A percentile compares a stretch with the other conserved stretches of the same genome.
Conservation (phyloP, 2,113 vertebrate species). For the Neodon shergylaensis region DNA sequence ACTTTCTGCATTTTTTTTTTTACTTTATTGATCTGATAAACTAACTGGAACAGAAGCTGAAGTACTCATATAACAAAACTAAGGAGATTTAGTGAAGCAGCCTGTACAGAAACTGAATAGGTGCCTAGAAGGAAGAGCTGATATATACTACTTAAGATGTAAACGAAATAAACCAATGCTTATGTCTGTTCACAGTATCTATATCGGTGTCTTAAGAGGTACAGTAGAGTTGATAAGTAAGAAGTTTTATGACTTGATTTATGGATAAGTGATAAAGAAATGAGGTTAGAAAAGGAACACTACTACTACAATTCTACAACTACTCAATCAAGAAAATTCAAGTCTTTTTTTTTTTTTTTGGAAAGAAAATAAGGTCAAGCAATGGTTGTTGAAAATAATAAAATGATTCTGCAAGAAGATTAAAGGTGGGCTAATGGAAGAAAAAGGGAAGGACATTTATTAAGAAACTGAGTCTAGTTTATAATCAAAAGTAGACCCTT, state of each 20-base stretch:
- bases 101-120: not conserved
- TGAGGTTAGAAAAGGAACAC: not conserved
- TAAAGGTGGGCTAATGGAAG: not conserved
- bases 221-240: not conserved
- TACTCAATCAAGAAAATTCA: not conserved
- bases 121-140: not conserved
- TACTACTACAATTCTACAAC: not conserved
- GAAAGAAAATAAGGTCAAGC: not conserved
- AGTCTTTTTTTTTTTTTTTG: not conserved
- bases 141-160: not conserved
- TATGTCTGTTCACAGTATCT: not conserved
- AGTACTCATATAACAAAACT: constrained; percentile 47
- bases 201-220: not conserved
- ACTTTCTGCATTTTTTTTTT: constrained; percentile 78
- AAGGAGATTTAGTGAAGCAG: not conserved
- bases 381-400: not conserved
- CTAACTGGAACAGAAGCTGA: constrained; percentile 75
- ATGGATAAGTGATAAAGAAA: not conserved
- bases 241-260: not conserved
- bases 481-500: not conserved
- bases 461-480: not conserved
- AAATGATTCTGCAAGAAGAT: not conserved
- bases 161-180: not conserved
- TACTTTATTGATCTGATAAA: constrained; percentile 80
- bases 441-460: not conserved